Percentiles rank a stretch among this genome's conserved stretches.
Conservation (phyloP, 2,113 vertebrate genomes). For the Tamias sibiricus region DNA sequence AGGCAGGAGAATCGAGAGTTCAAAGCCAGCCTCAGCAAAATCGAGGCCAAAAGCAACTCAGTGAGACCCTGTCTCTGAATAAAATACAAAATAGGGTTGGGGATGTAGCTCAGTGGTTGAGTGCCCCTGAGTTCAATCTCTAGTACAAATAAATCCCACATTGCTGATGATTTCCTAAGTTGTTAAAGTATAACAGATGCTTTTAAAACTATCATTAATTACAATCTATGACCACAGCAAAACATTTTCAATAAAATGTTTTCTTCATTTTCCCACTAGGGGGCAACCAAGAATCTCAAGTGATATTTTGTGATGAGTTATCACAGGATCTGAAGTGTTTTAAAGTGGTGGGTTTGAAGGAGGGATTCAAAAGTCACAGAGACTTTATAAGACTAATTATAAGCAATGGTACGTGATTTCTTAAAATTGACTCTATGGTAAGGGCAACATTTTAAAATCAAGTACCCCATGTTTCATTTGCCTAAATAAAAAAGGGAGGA, state of each 20-base stretch:
- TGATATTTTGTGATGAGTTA: background rate
- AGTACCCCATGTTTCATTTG: background rate
- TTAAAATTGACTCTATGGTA: conserved; percentile 26
- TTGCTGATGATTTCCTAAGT: conserved; percentile 31
- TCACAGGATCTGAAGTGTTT: background rate
- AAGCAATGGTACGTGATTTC: background rate
- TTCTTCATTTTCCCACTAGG: conserved; percentile 59
- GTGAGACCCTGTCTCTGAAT: too few relatives aligned
- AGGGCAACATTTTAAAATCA: background rate
- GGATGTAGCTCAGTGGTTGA: too few relatives aligned
- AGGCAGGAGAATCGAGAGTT: too few relatives aligned
- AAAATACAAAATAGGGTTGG: too few relatives aligned
- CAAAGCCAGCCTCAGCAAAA: too few relatives aligned
- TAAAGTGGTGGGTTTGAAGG: background rate
- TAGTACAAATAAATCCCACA: background rate
- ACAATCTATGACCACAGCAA: background rate
- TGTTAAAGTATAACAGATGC: background rate
- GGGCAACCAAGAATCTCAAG: conserved; percentile 66
- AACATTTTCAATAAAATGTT: conserved; percentile 12
- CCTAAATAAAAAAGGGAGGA: conserved; percentile 17
- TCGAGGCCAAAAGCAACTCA: too few relatives aligned
- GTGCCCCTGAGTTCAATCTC: too few relatives aligned
- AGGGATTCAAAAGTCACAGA: background rate
- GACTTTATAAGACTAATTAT: background rate
- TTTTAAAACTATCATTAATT: background rate